phyloP scores from a whole-genome alignment of 2,113 vertebrate species.

The Anser cygnoides region DNA sequence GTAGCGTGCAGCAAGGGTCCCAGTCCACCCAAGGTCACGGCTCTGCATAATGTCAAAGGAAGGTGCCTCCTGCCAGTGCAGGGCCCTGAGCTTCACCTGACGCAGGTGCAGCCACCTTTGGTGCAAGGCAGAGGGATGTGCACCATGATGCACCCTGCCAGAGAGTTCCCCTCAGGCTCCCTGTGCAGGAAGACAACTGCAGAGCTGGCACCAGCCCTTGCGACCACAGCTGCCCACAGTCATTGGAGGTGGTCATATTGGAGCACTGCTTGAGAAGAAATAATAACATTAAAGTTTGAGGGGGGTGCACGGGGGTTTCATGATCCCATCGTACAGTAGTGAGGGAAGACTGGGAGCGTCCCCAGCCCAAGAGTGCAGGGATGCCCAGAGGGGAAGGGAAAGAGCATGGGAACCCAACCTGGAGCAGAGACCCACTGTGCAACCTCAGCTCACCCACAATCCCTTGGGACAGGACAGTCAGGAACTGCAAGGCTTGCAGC shows the following conservation, averaged over 20 bases:
- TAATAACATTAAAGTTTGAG: neutral
- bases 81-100: neutral
- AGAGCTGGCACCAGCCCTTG: neutral
- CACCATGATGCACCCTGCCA: rapidly evolving
- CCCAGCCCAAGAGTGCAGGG: neutral
- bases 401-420: neutral
- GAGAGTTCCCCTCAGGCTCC: neutral
- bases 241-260: rapidly evolving
- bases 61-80: rapidly evolving
- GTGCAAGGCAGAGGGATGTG: rapidly evolving
- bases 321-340: neutral
- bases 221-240: neutral
- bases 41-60: neutral
- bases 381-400: neutral
- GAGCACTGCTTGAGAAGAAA: neutral
- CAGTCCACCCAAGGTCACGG: neutral
- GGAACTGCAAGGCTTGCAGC: neutral
- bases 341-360: rapidly evolving
- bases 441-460: neutral
- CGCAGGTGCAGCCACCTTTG: rapidly evolving
- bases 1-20: neutral
- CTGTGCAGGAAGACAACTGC: neutral
- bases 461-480: neutral
- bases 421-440: neutral
- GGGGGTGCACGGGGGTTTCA: neutral